Base-by-base conservation (phyloP, 2,113 vertebrate species). In the Chaetodon auriga region DNA sequence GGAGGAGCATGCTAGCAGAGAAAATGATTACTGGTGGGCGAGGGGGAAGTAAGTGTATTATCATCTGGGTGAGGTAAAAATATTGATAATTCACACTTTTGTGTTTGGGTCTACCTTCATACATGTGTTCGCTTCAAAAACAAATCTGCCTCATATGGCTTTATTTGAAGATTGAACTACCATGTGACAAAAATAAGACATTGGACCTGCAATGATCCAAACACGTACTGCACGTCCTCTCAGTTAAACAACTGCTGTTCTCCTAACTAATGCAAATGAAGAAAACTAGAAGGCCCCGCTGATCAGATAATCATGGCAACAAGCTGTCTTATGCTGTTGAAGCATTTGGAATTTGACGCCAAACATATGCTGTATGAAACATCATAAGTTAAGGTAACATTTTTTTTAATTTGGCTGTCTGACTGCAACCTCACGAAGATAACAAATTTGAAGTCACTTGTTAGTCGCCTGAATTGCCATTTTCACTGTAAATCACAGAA, bases 41-140 rank as follows among this genome's bases (percentile, higher is more conserved):
- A 7, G 19, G 46, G 15, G 5, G 35, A 13, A 35, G 14, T 14
- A 45, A 7, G 38, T 75, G 81, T 54, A 62, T 68, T 58, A 46
- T 61, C 61, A 69, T 74, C 57, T 30, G 57, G 6, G 41, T 57
- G 41, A 15, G 57, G 16, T 36, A n/a, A 55, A 77, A 65, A 54
- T 21, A 48, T 10, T 23, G n/a, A 21, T 62, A 35, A 36, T 38
- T 64, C 30, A 57, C 18, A 54, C 7, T 9, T 36, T 23, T 3
- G 43, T 48, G 75, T 23, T 49, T 11, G 57, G n/a, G 30, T 41
- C 35, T 62, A 35, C n/a, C 21, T 55, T n/a, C n/a, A 25, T 61
- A 19, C 38, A 65, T 38, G 19, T 36, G 25, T 25, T n/a, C 16
- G 2, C 14, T 18, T 76, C 53, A 46, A 63, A 30, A 14, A 45